A percentile compares a stretch with the other conserved stretches of the same genome.
Evolutionary conservation across 2,797 vertebrate species (phyloP).

Genomic region (Pelobates cultripes): DNA sequence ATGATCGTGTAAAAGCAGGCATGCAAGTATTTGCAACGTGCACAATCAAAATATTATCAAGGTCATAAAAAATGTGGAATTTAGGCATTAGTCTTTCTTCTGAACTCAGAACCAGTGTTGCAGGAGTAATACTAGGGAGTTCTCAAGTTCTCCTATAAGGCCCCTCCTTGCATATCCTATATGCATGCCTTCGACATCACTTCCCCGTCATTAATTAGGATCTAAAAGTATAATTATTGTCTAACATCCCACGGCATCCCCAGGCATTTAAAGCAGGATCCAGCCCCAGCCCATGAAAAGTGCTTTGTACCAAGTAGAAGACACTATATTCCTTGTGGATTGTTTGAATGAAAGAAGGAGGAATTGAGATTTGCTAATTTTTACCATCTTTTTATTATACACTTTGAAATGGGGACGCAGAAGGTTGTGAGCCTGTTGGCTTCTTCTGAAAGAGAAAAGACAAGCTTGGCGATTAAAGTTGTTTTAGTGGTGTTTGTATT

Average conservation of each 20-base stretch:
- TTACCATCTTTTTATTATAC: background rate
- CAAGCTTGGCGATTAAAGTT: slow-evolving; percentile 72
- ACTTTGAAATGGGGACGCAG: slow-evolving; percentile 31
- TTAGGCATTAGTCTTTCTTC: background rate
- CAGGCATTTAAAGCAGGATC: slow-evolving; percentile 53
- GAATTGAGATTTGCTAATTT: background rate
- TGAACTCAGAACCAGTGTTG: no score
- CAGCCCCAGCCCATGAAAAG: slow-evolving; percentile 3
- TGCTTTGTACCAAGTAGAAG: slow-evolving; percentile 19
- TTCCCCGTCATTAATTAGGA: slow-evolving; percentile 41
- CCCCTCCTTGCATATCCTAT: slow-evolving; percentile 42
- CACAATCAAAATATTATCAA: background rate
- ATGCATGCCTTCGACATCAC: slow-evolving; percentile 37
- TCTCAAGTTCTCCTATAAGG: slow-evolving; percentile 8
- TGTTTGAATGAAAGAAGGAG: slow-evolving; percentile 41
- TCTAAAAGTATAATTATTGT: slow-evolving; percentile 42
- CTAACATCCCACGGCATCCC: slow-evolving; percentile 45
- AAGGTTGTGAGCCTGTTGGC: slow-evolving; percentile 46
- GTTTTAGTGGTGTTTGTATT: slow-evolving; percentile 76
- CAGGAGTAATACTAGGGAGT: slow-evolving; percentile 11
- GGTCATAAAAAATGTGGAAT: background rate
- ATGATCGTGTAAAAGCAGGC: no score
- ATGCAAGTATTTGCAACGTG: background rate
- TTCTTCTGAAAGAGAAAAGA: slow-evolving; percentile 43
- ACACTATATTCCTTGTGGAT: slow-evolving; percentile 2